Evolutionary conservation across 2,797 vertebrate genomes (phyloP).

Genomic region (Poeciliopsis presidionis): DNA sequence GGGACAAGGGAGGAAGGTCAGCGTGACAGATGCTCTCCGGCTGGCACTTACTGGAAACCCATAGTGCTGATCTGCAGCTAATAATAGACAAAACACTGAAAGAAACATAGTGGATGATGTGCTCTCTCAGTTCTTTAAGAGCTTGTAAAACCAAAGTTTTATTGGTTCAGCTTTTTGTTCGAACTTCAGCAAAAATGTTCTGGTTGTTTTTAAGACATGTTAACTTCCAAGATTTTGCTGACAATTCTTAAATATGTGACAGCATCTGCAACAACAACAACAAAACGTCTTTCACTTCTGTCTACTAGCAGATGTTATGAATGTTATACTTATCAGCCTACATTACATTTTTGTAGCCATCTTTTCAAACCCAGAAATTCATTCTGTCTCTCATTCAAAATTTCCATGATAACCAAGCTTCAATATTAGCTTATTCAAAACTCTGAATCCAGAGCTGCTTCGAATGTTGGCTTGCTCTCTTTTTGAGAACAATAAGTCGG

Average conservation of each 20-base stretch:
- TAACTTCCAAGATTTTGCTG: slow-evolving; percentile 23
- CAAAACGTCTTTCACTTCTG: slow-evolving; percentile 14
- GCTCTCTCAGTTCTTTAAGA: slow-evolving; percentile 51
- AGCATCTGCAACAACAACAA: slow-evolving; percentile 12
- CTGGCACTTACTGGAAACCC: slow-evolving; percentile 48
- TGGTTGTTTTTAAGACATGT: slow-evolving; percentile 20
- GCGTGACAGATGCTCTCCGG: slow-evolving; percentile 63
- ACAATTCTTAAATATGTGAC: slow-evolving; percentile 20
- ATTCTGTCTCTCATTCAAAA: slow-evolving; percentile 4
- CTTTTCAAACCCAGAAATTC: slow-evolving; percentile 8
- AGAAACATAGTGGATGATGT: slow-evolving; percentile 22
- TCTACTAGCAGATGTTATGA: slow-evolving; percentile 11
- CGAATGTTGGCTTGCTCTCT: slow-evolving; percentile 12
- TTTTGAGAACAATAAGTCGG: slow-evolving; percentile 36
- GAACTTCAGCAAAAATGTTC: slow-evolving; percentile 34
- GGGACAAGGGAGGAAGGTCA: slow-evolving; percentile 37
- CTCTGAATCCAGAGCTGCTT: slow-evolving; percentile 20
- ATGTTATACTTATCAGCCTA: neutral
- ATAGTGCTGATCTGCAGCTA: slow-evolving; percentile 62
- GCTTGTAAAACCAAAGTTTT: slow-evolving; percentile 48
- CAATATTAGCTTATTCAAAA: slow-evolving; percentile 26
- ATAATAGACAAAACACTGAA: slow-evolving; percentile 53
- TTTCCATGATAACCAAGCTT: slow-evolving; percentile 18
- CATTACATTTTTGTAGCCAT: slow-evolving; percentile 1
- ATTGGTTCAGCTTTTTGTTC: slow-evolving; percentile 16